These are phyloP conservation scores for Nephrotoma flavescens DNA, from an alignment of 2,888 invertebrate species.

Conservation along the genomic window DNA sequence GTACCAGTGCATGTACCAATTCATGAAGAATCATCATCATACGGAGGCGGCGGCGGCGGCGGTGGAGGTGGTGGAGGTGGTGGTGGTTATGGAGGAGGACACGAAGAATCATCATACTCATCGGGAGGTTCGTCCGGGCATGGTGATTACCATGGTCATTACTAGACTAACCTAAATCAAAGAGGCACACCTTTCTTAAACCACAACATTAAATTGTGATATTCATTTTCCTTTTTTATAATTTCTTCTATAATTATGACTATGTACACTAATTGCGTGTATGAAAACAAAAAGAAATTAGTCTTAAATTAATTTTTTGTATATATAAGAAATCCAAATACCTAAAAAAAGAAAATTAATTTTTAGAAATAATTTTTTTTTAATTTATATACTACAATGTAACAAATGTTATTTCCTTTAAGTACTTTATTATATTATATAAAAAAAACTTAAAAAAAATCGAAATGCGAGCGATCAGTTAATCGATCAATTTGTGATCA, in stretches of 20 bases:
- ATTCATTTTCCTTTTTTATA: neutral
- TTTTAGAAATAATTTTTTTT: neutral
- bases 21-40: neutral
- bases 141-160: neutral
- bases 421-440: neutral
- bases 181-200: neutral
- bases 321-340: neutral
- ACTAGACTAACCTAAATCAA: neutral
- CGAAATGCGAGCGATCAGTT: neutral
- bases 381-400: neutral
- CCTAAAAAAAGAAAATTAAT: neutral
- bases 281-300: neutral
- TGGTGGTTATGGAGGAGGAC: neutral
- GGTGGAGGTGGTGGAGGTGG: neutral
- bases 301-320: neutral
- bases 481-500: neutral
- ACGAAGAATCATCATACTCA: neutral
- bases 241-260: neutral
- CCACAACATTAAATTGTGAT: neutral
- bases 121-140: neutral
- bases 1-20: slow-evolving; percentile 19
- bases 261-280: neutral
- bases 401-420: neutral
- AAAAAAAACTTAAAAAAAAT: neutral
- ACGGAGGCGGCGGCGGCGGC: neutral